Conservation (phyloP, 2,888 invertebrate species). For the Dastarcus helophoroides region DNA sequence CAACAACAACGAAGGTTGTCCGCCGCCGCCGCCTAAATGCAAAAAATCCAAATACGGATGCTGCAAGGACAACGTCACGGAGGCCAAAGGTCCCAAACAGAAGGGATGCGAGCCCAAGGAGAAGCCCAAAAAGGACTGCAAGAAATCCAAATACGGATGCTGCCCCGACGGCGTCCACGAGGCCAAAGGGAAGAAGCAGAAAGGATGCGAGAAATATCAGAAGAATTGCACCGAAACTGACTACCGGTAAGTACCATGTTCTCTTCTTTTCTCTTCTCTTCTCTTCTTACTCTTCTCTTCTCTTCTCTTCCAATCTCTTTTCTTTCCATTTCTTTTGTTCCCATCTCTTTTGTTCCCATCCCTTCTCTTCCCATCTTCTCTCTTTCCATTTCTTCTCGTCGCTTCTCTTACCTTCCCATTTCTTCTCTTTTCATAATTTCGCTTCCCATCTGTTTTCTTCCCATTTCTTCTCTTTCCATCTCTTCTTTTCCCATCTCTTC, state of each 20-base stretch:
- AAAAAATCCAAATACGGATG: slow-evolving; percentile 63
- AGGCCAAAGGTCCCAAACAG: slow-evolving; percentile 40
- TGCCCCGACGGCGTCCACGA: slow-evolving; percentile 56
- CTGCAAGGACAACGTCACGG: slow-evolving; percentile 66
- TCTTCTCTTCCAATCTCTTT: too few species aligned
- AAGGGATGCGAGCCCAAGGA: slow-evolving; percentile 30
- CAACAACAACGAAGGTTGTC: slow-evolving; percentile 76
- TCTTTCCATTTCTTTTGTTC: too few species aligned
- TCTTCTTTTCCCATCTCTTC: too few species aligned
- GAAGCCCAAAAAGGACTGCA: slow-evolving; percentile 37
- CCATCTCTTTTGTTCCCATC: too few species aligned
- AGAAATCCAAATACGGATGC: slow-evolving; percentile 55
- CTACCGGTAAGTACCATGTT: slow-evolving; percentile 25
- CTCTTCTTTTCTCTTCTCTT: background rate
- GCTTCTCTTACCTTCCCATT: background rate
- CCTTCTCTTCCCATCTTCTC: too few species aligned
- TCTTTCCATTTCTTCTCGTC: too few species aligned
- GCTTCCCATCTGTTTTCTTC: too few species aligned
- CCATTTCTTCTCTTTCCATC: too few species aligned
- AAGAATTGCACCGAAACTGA: slow-evolving; percentile 46
- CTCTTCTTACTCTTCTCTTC: too few species aligned
- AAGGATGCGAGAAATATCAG: slow-evolving; percentile 36
- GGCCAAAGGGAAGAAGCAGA: slow-evolving; percentile 51
- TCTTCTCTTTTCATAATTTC: background rate
- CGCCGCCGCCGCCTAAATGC: slow-evolving; percentile 48